Evolutionary conservation across 2,888 invertebrate genomes (phyloP).

Genomic region (Phalera bucephala): DNA sequence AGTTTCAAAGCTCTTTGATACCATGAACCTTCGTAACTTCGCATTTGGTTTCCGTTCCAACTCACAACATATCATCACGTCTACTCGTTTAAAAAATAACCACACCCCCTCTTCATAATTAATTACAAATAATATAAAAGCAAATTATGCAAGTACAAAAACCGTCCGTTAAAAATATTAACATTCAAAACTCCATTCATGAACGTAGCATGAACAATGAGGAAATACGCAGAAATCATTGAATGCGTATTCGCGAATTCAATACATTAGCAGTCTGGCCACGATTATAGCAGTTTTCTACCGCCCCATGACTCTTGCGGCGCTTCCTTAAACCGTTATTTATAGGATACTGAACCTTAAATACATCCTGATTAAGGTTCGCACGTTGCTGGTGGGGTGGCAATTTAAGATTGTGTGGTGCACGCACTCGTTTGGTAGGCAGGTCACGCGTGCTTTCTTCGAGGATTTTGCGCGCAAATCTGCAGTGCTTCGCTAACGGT

Average conservation of each 20-base stretch:
- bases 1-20: too few relatives aligned
- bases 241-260: conserved; percentile 72
- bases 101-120: too few relatives aligned
- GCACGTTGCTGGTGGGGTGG: conserved; percentile 11
- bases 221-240: conserved; percentile 78
- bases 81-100: too few relatives aligned
- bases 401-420: conserved; percentile 26
- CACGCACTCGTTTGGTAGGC: conserved; percentile 60
- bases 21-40: too few relatives aligned
- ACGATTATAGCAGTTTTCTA: conserved; percentile 70
- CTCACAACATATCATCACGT: too few relatives aligned
- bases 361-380: conserved; percentile 29
- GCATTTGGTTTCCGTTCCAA: too few relatives aligned
- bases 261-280: conserved; percentile 61
- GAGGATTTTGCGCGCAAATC: conserved; percentile 77
- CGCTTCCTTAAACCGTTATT: conserved; percentile 39
- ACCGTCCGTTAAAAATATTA: conserved; percentile 41
- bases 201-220: conserved; percentile 66
- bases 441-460: conserved; percentile 79
- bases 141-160: too few relatives aligned
- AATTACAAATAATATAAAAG: too few relatives aligned
- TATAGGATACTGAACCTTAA: conserved; percentile 50
- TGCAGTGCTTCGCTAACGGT: conserved; percentile 70
- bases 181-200: conserved; percentile 73
- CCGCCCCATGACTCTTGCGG: conserved; percentile 34